Percentiles rank a stretch among this genome's conserved stretches.
Evolutionary conservation across 2,797 vertebrate genomes (phyloP).

Genomic region (Lagodon rhomboides): DNA sequence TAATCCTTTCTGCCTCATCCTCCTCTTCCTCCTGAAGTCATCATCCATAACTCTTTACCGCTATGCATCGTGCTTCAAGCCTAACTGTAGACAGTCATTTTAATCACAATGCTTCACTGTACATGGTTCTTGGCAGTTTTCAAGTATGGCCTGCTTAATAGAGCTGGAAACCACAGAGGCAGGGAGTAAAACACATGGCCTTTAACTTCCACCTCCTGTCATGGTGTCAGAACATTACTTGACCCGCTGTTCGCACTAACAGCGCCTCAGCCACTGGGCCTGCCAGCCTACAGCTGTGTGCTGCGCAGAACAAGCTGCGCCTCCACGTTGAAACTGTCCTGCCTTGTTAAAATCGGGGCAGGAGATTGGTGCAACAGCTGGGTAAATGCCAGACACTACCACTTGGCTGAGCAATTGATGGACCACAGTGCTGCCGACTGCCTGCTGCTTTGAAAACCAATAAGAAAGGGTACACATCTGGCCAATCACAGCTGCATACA

Average conservation of each 20-base stretch:
- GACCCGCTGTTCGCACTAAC: slow-evolving; percentile 62
- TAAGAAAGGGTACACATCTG: slow-evolving; percentile 45
- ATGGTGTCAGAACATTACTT: slow-evolving; percentile 61
- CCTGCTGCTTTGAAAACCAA: slow-evolving; percentile 52
- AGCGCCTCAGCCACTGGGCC: slow-evolving; percentile 27
- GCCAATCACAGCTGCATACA: slow-evolving; percentile 76
- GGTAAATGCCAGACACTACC: slow-evolving; percentile 59
- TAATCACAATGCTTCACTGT: slow-evolving; percentile 17
- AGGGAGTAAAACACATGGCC: slow-evolving; percentile 53
- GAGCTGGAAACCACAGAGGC: slow-evolving; percentile 37
- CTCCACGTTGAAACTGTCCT: slow-evolving; percentile 59
- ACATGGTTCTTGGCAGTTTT: slow-evolving; percentile 71
- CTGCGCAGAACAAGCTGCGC: slow-evolving; percentile 49
- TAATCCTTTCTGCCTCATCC: not conserved
- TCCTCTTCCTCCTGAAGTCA: not conserved
- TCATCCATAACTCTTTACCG: not conserved
- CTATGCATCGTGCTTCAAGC: not conserved
- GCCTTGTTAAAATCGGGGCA: slow-evolving; percentile 53
- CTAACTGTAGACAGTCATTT: slow-evolving; percentile 2
- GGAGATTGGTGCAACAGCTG: slow-evolving; percentile 65
- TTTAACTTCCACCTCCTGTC: slow-evolving; percentile 63
- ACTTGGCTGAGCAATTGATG: slow-evolving; percentile 45
- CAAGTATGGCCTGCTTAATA: slow-evolving; percentile 29
- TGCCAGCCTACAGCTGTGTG: slow-evolving; percentile 52
- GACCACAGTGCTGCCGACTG: slow-evolving; percentile 26